Evolutionary conservation across 2,113 vertebrate species (phyloP).

Genomic region (Myxocyprinus asiaticus): DNA sequence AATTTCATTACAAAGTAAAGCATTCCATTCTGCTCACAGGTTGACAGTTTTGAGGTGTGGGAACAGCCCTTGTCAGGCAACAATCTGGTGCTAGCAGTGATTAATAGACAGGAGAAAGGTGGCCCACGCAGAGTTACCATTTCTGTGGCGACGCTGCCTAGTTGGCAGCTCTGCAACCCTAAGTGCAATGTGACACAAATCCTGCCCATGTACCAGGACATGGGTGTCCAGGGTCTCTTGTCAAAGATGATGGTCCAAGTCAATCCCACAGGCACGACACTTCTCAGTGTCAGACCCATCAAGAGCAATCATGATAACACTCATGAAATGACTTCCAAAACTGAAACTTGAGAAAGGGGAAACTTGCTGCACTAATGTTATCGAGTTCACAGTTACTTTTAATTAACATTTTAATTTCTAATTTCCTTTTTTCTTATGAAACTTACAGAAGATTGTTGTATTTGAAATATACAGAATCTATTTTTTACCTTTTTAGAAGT

Average conservation of each 20-base stretch:
- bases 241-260: conserved; percentile 67
- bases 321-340: not conserved
- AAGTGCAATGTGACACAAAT: conserved; percentile 78
- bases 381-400: not conserved
- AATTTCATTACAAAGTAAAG: not conserved
- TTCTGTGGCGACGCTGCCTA: conserved; percentile 64
- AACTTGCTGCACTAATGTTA: not conserved
- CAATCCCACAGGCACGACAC: conserved; percentile 86
- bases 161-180: conserved; percentile 77
- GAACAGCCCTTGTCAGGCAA: conserved; percentile 77
- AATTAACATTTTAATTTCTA: too few species aligned
- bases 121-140: conserved; percentile 74
- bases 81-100: conserved; percentile 77
- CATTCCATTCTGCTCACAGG: conserved; percentile 61
- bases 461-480: not conserved
- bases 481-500: not conserved
- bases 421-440: too few species aligned
- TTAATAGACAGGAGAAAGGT: conserved; percentile 83
- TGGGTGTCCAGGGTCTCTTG: conserved; percentile 71
- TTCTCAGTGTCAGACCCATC: conserved; percentile 69
- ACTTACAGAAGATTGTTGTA: too few species aligned
- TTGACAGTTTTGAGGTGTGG: conserved; percentile 82
- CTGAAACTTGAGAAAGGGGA: not conserved
- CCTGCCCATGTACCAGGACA: conserved; percentile 77
- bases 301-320: not conserved